phyloP scores from a whole-genome alignment of 2,113 vertebrate species.

The Dicaeum eximium region DNA sequence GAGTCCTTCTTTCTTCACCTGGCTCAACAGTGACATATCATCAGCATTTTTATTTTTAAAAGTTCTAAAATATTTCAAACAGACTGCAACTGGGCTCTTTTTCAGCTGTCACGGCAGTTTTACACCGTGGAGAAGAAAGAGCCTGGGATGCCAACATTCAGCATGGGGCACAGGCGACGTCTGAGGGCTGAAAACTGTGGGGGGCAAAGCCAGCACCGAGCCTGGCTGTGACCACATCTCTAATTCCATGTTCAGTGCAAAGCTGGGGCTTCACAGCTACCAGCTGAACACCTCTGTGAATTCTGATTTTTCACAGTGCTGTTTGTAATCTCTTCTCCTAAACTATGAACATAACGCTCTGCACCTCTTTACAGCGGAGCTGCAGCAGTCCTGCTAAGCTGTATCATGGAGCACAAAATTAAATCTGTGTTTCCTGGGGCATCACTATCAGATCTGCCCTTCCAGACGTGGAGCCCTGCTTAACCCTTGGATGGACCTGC shows the following conservation, averaged over 20 bases:
- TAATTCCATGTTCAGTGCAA: accelerated
- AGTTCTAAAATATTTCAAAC: not conserved
- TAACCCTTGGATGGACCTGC: not conserved
- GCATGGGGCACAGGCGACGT: accelerated
- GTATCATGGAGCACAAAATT: not conserved
- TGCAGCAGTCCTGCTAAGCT: not conserved
- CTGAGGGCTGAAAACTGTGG: accelerated
- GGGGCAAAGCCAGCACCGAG: accelerated
- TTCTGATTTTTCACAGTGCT: not conserved
- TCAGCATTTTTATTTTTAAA: not conserved
- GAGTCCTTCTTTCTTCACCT: no score
- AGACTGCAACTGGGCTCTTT: not conserved
- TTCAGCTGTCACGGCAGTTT: not conserved
- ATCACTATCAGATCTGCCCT: not conserved
- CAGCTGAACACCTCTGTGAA: not conserved
- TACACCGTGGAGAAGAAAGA: no score
- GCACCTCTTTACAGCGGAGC: not conserved
- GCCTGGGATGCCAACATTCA: accelerated
- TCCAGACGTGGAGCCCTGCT: not conserved
- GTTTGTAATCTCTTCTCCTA: not conserved
- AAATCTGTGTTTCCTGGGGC: not conserved
- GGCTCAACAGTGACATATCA: no score
- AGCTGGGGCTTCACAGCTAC: accelerated
- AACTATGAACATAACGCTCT: not conserved
- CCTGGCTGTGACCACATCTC: not conserved